Base-by-base conservation (phyloP, 30 jellyfish, hydroid and myxozoan genomes). In the Mastigias papua region DNA sequence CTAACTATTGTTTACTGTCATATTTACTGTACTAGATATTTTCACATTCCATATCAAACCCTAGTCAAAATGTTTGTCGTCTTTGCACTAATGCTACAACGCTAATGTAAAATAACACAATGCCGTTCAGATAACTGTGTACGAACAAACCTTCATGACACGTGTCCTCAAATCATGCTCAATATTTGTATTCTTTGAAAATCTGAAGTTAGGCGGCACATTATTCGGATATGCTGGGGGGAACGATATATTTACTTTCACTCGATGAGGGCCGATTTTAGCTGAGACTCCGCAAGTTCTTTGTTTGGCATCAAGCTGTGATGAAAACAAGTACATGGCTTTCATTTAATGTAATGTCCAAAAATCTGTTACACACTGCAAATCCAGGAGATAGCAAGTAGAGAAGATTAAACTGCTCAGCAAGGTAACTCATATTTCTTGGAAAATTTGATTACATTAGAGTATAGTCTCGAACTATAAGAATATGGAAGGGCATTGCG, bases 141-240 rank as follows among this genome's bases (percentile, higher is more conserved):
- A 57, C 3, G 17, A 57, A 71, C 91, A 68, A 31, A 89, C 98
- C 85, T 89, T 84, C 84, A 94, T 48, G n/a, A 94, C 80, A 23
- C 90, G 73, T 46, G 95, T 21, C 66, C 87, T 50, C 42, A 82
- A 49, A 15, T 76, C 97, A 1, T 51, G 80, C 10, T 84, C 97
- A 26, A 90, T 73, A 34, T 94, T 89, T 13, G 97, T 77, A 25
- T 86, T 95, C 66, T 84, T 89, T 28, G 94, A 83, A 72, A 94
- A 94, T 46, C 83, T 83, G 70, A 94, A 94, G 34, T 76, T 73
- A 7, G 98, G 98, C 27, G 97, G 92, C 9, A 89, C 93, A 32
- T 86, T 89, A 81, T 94, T 97, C 20, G 98, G 98, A 73, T 94
- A 94, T 10, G 90, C 81, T 2, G 77, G 86, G 27, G 98, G 98